Evolutionary conservation across 2,113 vertebrate genomes (phyloP).

Genomic region (Indicator maculatus): DNA sequence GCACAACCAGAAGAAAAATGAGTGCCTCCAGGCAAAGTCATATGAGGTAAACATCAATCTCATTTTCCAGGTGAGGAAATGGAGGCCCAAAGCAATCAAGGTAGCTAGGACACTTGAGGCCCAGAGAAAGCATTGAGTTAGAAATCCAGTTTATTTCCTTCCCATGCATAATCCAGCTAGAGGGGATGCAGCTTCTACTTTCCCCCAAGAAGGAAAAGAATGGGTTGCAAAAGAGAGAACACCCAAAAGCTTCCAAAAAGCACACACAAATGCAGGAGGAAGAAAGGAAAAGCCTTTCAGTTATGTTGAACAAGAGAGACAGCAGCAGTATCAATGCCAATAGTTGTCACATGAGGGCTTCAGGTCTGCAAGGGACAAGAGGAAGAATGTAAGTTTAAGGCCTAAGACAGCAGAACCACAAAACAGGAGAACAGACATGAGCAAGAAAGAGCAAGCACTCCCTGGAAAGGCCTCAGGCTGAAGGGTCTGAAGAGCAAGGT

Average conservation of each 20-base stretch:
- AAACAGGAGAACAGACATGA: background rate
- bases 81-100: background rate
- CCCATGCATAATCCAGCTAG: background rate
- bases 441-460: background rate
- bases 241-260: background rate
- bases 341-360: background rate
- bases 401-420: background rate
- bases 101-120: background rate
- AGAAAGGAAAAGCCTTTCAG: conserved; percentile 52
- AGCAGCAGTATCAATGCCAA: background rate
- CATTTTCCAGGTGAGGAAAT: background rate
- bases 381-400: background rate
- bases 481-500: background rate
- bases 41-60: background rate
- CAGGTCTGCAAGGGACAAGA: conserved; percentile 18
- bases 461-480: background rate
- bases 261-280: background rate
- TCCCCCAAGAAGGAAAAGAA: background rate
- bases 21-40: background rate
- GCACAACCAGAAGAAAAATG: background rate
- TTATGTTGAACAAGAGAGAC: background rate
- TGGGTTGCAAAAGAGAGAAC: background rate
- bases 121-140: background rate
- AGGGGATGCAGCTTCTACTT: background rate
- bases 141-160: background rate